Evolutionary conservation across 2,888 invertebrate species (phyloP).

Genomic region (Spodoptera picta): DNA sequence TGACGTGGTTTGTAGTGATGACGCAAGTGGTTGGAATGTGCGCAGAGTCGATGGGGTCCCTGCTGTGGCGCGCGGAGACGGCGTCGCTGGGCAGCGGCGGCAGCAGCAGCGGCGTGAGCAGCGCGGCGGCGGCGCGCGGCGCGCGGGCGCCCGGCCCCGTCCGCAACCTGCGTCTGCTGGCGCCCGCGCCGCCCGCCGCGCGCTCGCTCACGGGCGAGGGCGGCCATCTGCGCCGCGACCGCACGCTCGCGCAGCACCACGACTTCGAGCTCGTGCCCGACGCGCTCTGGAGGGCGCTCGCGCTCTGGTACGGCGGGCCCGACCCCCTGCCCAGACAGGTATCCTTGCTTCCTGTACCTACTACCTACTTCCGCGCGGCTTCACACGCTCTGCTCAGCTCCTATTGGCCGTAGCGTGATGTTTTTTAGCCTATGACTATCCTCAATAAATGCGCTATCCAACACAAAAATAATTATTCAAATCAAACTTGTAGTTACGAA

Average conservation of each 20-base stretch:
- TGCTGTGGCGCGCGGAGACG: constrained; percentile 88
- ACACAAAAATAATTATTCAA: too few relatives aligned
- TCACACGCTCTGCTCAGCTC: too few relatives aligned
- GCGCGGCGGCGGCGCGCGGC: constrained; percentile 64
- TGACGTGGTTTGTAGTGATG: too few relatives aligned
- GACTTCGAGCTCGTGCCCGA: constrained; percentile 97
- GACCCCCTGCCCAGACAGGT: constrained; percentile 91
- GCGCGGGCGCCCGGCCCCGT: constrained; percentile 63
- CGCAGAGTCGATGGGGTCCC: constrained; percentile 90
- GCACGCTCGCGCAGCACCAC: constrained; percentile 92
- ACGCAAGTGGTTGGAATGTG: neutral
- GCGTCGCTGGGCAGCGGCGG: constrained; percentile 91
- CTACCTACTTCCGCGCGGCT: too few relatives aligned
- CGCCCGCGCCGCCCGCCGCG: constrained; percentile 76
- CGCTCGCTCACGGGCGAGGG: constrained; percentile 96
- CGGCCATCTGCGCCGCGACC: constrained; percentile 93
- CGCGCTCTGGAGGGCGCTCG: constrained; percentile 95
- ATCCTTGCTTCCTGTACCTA: too few relatives aligned
- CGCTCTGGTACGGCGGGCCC: constrained; percentile 95
- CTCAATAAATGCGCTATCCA: too few relatives aligned
- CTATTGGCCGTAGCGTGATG: too few relatives aligned
- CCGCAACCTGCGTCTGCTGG: constrained; percentile 92
- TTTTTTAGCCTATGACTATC: too few relatives aligned
- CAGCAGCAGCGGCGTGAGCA: constrained; percentile 90
- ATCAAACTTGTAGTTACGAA: too few relatives aligned